Base-by-base conservation (phyloP, 2,797 vertebrate species). In the Podarcis siculus region DNA sequence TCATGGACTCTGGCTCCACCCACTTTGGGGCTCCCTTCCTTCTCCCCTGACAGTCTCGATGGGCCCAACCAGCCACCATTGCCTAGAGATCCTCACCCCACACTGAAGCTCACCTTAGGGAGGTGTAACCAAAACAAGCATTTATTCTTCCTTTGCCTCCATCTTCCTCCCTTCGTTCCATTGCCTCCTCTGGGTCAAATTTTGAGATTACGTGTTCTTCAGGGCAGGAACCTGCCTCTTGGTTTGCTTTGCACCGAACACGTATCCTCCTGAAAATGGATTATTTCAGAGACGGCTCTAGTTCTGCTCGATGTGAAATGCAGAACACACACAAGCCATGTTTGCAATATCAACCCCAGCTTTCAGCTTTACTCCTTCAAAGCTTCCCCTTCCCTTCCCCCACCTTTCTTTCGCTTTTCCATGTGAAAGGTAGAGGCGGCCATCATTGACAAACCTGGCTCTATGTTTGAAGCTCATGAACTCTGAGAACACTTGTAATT, bases 401-500 rank as follows among this genome's bases (percentile, higher is more conserved):
- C 75, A 64, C 13, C 83, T 42, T 35, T n/a, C 86, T 89, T 9
- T 10, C 23, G 69, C 15, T 35, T 49, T 77, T 37, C 32, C 30
- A 77, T n/a, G 25, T 42, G 32, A 89, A 90, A 91, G 88, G 45
- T 69, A 79, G 91, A 88, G 79, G 6, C 21, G 86, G 82, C 87
- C 86, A 80, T 86, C 9, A 86, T 85, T 92, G 77, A 87, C 84
- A 89, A 91, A 87, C 19, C n/a, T 30, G 3, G 69, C 13, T 77
- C 89, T 15, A 89, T 72, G 84, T 89, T 81, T 1, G 4, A 90
- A 87, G 83, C 81, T 64, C 71, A 58, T 0, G 80, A 92, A 90
- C 61, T 55, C 86, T 49, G 49, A 72, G 91, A 55, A 90, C 8
- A 1, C 86, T 91, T 67, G 85, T 72, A 89, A 94, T 92, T 93